These are phyloP conservation scores for Sphaeramia orbicularis DNA, from an alignment of 2,797 vertebrate species.

Conservation along the genomic window DNA sequence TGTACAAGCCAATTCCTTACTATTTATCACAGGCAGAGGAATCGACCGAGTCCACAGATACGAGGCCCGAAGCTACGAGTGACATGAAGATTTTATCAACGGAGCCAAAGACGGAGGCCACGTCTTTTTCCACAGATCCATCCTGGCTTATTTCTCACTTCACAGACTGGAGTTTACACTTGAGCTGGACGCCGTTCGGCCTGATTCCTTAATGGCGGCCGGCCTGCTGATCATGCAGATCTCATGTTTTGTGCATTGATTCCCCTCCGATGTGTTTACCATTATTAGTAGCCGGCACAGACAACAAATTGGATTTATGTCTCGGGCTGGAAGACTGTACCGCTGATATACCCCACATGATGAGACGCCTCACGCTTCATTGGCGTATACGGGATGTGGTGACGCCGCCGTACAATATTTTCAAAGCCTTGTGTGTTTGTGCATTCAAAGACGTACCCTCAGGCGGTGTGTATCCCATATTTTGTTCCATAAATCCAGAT, in stretches of 20 bases:
- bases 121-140: conserved; percentile 55
- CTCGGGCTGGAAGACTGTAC: conserved; percentile 43
- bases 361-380: conserved; percentile 24
- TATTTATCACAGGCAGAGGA: conserved; percentile 68
- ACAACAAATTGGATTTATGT: conserved; percentile 66
- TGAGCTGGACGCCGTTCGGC: conserved; percentile 19
- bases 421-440: background rate
- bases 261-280: conserved; percentile 48
- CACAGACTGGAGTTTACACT: conserved; percentile 46
- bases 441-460: conserved; percentile 17
- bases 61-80: conserved; percentile 61
- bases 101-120: conserved; percentile 45
- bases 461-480: conserved; percentile 45
- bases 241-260: conserved; percentile 60
- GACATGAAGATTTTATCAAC: conserved; percentile 73
- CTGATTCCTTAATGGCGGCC: conserved; percentile 32
- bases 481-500: conserved; percentile 45
- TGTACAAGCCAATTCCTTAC: conserved; percentile 44
- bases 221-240: conserved; percentile 61
- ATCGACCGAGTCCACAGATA: conserved; percentile 62
- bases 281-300: conserved; percentile 57
- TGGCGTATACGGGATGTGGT: conserved; percentile 12
- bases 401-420: conserved; percentile 21
- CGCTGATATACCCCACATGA: conserved; percentile 53
- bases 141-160: conserved; percentile 51